phyloP scores from a whole-genome alignment of 2,888 invertebrate species.

The Girardia tigrina region DNA sequence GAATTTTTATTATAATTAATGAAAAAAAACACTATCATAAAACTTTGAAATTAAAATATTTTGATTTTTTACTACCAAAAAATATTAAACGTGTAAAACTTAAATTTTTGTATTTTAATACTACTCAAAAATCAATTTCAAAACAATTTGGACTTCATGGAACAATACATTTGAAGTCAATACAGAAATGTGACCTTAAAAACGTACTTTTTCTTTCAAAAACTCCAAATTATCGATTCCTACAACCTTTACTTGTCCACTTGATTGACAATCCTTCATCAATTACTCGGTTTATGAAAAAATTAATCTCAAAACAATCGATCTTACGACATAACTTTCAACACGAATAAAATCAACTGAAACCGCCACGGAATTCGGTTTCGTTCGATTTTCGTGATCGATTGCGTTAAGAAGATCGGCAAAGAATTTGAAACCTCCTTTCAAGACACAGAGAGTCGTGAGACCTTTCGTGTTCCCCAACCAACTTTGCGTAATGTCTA shows the following conservation, averaged over 20 bases:
- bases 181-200: too few species aligned
- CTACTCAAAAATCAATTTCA: too few species aligned
- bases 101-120: too few species aligned
- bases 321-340: slow-evolving; percentile 49
- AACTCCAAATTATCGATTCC: slow-evolving; percentile 52
- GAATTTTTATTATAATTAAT: too few species aligned
- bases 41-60: too few species aligned
- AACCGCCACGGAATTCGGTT: slow-evolving; percentile 49
- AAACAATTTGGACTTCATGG: too few species aligned
- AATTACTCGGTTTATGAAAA: too few species aligned
- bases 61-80: too few species aligned
- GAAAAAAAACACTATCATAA: too few species aligned
- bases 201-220: slow-evolving; percentile 51
- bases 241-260: slow-evolving; percentile 53
- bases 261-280: slow-evolving; percentile 53
- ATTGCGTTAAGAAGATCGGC: slow-evolving; percentile 52
- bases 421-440: slow-evolving; percentile 56
- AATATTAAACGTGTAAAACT: too few species aligned
- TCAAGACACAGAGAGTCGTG: slow-evolving; percentile 54
- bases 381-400: slow-evolving; percentile 48
- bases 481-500: slow-evolving; percentile 25
- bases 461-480: slow-evolving; percentile 37
- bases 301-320: not conserved
- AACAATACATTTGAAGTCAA: too few species aligned
- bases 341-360: slow-evolving; percentile 54